Percentiles rank a stretch among this genome's conserved stretches.
Conservation (phyloP, 2,888 invertebrate genomes). For the Latrodectus elegans region DNA sequence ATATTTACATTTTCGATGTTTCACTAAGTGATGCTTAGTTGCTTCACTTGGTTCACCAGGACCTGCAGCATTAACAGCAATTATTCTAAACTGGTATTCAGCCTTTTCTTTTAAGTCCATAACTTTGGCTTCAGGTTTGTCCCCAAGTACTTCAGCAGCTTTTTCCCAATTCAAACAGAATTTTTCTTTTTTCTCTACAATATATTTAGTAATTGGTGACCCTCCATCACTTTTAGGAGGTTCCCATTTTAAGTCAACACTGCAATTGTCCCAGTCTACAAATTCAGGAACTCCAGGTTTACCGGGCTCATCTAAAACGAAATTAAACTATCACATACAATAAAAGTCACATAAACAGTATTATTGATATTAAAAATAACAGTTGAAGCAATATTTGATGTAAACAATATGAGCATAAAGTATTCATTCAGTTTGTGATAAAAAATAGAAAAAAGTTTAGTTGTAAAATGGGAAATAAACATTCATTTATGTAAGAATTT, state of each 20-base stretch:
- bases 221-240: constrained; percentile 97
- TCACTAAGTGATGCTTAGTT: constrained; percentile 90
- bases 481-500: no score
- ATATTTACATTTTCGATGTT: constrained; percentile 88
- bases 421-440: no score
- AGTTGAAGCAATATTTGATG: no score
- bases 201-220: constrained; percentile 92
- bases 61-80: constrained; percentile 95
- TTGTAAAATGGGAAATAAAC: no score
- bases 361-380: no score
- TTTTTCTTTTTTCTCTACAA: constrained; percentile 85
- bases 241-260: constrained; percentile 84
- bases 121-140: constrained; percentile 78
- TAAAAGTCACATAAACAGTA: no score
- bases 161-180: constrained; percentile 90
- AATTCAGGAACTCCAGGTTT: constrained; percentile 77
- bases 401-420: no score
- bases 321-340: background rate
- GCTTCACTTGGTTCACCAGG: constrained; percentile 92
- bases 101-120: constrained; percentile 90
- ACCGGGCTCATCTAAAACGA: constrained; percentile 75
- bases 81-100: constrained; percentile 92
- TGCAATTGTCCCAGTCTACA: constrained; percentile 77
- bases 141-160: constrained; percentile 82
- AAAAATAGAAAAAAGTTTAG: no score